A percentile compares a stretch with the other conserved stretches of the same genome.
Evolutionary conservation across 2,888 invertebrate species (phyloP).

Genomic region (Dynastes hyllus): DNA sequence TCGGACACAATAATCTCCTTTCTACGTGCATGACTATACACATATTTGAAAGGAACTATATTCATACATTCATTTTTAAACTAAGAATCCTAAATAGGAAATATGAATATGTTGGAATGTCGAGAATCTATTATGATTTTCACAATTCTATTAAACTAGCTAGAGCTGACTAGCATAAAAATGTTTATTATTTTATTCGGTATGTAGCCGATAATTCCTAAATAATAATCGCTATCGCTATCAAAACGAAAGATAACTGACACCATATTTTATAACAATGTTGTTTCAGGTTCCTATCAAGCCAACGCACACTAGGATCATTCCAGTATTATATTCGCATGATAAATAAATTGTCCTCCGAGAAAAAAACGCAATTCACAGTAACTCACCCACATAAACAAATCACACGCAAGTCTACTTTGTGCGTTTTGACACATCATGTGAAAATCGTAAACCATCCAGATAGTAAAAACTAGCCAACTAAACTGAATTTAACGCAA

Average conservation of each 20-base stretch:
- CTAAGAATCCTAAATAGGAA: neutral
- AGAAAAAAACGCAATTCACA: neutral
- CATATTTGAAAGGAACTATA: no score
- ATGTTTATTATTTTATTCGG: no score
- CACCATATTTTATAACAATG: neutral
- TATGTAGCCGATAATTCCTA: neutral
- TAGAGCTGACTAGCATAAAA: neutral
- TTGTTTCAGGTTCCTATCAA: constrained; percentile 34
- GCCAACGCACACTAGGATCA: neutral
- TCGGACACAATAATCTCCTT: no score
- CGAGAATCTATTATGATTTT: neutral
- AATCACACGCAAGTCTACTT: neutral
- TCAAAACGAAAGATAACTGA: constrained; percentile 34
- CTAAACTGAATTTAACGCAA: constrained; percentile 36
- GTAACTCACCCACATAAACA: neutral
- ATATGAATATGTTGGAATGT: neutral
- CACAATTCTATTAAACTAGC: neutral
- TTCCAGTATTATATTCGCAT: neutral
- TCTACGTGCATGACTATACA: no score
- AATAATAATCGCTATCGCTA: constrained; percentile 23
- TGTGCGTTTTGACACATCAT: neutral
- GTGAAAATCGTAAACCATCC: neutral
- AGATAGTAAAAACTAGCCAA: neutral
- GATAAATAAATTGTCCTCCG: neutral
- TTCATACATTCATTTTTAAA: neutral